Conservation (phyloP, 2,888 invertebrate species). For the Harpagoxenus sublaevis region DNA sequence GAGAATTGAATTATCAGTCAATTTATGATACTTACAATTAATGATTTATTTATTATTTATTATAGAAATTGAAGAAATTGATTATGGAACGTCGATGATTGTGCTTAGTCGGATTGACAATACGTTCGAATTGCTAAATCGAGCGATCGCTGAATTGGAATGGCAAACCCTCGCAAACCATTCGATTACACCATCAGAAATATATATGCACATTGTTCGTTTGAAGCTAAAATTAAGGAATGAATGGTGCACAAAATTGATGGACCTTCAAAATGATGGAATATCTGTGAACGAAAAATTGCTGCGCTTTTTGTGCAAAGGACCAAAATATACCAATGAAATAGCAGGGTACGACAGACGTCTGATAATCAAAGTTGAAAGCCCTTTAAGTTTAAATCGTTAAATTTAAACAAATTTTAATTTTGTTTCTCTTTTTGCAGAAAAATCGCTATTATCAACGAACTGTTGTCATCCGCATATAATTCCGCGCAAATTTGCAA, state of each 20-base stretch:
- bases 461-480: constrained; percentile 88
- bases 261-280: constrained; percentile 15
- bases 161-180: constrained; percentile 68
- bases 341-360: constrained; percentile 87
- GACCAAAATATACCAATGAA: constrained; percentile 88
- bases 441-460: constrained; percentile 86
- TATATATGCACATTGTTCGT: constrained; percentile 60
- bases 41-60: neutral
- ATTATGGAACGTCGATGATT: neutral
- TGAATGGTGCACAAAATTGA: constrained; percentile 66
- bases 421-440: constrained; percentile 80
- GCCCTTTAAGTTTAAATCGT: neutral
- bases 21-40: neutral
- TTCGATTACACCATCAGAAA: constrained; percentile 53
- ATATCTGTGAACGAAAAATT: constrained; percentile 79
- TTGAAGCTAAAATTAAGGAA: constrained; percentile 66
- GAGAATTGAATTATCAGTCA: neutral
- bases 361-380: neutral
- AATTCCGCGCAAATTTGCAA: constrained; percentile 87
- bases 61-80: neutral
- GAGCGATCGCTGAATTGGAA: constrained; percentile 66
- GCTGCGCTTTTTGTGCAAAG: constrained; percentile 89
- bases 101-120: constrained; percentile 61
- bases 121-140: constrained; percentile 68
- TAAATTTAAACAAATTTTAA: neutral